Percentiles rank a stretch among this genome's conserved stretches.
Evolutionary conservation across 2,888 invertebrate species (phyloP).

Genomic region (Tyria jacobaeae): DNA sequence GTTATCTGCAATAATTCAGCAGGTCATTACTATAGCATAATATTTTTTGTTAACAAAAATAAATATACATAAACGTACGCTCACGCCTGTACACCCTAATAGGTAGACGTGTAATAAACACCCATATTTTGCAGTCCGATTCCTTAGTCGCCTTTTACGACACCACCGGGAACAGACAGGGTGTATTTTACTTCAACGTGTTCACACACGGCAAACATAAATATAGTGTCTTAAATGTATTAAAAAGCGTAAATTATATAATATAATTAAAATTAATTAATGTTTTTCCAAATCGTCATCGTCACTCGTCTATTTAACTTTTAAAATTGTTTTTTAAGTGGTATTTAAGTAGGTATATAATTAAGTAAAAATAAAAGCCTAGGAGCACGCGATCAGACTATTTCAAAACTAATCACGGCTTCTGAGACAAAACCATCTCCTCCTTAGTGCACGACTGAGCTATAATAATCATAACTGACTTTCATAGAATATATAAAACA

Average conservation of each 20-base stretch:
- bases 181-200: too few species aligned
- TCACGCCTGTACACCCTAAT: too few species aligned
- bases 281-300: not conserved
- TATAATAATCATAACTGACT: not conserved
- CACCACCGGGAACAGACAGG: too few species aligned
- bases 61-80: too few species aligned
- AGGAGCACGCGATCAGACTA: not conserved
- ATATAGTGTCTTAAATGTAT: not conserved
- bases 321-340: not conserved
- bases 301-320: not conserved
- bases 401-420: not conserved
- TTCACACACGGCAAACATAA: too few species aligned
- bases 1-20: conserved; percentile 5
- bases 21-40: conserved; percentile 7
- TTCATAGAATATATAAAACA: not conserved
- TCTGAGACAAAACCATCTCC: not conserved
- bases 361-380: too few species aligned
- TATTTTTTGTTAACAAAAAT: conserved; percentile 2
- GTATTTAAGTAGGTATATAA: not conserved
- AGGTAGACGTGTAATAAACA: too few species aligned
- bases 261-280: not conserved
- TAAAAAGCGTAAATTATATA: not conserved
- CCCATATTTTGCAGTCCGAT: too few species aligned
- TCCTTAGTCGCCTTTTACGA: too few species aligned
- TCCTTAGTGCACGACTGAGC: not conserved